Conservation (phyloP, 2,888 invertebrate genomes). For the Lydus trimaculatus region DNA sequence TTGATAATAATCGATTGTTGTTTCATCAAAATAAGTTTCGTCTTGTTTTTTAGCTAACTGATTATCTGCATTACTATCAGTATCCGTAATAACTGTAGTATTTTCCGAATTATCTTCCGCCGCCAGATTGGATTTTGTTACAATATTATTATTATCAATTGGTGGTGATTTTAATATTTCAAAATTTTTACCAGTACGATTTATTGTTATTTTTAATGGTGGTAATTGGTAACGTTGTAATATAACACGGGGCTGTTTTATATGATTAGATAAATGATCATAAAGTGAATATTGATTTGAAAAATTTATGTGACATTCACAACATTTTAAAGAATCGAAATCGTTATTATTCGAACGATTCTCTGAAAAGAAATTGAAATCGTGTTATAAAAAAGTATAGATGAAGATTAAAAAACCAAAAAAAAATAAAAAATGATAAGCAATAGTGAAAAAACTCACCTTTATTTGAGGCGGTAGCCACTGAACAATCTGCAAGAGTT, state of each 20-base stretch:
- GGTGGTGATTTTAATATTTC: slow-evolving; percentile 48
- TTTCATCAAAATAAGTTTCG: not conserved
- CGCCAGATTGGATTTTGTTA: slow-evolving; percentile 35
- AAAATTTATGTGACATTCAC: slow-evolving; percentile 65
- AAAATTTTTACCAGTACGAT: slow-evolving; percentile 51
- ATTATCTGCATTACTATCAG: not conserved
- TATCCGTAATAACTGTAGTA: not conserved
- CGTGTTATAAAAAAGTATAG: too few relatives aligned
- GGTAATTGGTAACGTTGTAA: slow-evolving; percentile 63
- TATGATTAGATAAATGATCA: slow-evolving; percentile 65
- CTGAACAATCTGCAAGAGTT: slow-evolving; percentile 15
- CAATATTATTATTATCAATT: slow-evolving; percentile 2
- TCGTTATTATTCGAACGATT: slow-evolving; percentile 34
- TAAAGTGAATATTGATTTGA: slow-evolving; percentile 61
- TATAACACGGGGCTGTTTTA: slow-evolving; percentile 64
- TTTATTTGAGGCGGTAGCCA: slow-evolving; percentile 22
- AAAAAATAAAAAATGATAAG: not conserved
- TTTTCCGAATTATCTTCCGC: slow-evolving; percentile 10
- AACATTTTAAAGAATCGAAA: slow-evolving; percentile 56
- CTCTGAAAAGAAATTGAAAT: slow-evolving; percentile 25
- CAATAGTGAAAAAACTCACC: slow-evolving; percentile 14
- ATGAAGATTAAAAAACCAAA: too few relatives aligned
- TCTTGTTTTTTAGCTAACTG: not conserved
- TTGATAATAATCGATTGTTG: not conserved
- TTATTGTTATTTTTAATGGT: slow-evolving; percentile 62